Base-by-base conservation (phyloP, 1,140 invertebrate species). In the Drosophila lini region DNA sequence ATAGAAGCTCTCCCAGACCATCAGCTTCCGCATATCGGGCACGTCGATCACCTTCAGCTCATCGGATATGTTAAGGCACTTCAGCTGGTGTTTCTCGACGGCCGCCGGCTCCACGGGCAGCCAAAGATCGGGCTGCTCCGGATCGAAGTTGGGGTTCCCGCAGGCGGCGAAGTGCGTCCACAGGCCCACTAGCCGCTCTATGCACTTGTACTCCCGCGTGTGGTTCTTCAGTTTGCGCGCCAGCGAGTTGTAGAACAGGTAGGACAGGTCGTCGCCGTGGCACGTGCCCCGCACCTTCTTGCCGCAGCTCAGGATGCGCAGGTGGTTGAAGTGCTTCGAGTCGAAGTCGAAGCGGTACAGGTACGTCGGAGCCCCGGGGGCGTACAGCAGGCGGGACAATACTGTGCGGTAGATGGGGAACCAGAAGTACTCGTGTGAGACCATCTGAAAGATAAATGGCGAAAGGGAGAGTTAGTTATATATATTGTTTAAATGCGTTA, bases 241-340 rank as follows among this genome's bases (percentile, higher is more conserved):
- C 48, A 94, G 77, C 44, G 85, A 88, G 47, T 93, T 94, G 75
- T 93, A 93, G 77, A 95, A 96, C 22, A 95, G 76, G 90, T 95
- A 95, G 50, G 94, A 95, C 7, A 95, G 59, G 69, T 96, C 95
- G 62, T 96, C 95, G 3, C 93, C 94, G 78, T 96, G 95, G 76
- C 93, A 94, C 3, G 94, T 93, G 75, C 91, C 91, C 1, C 91
- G 89, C 36, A 91, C 86, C 57, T 91, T 91, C 58, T 90, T 92
- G 60, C 91, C 91, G 57, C 91, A 92, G 55, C 91, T 92, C 53
- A 93, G 92, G 57, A 93, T 81, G 45, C 91, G 81, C 56, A 88
- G 74, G 62, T 92, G 88, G 61, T 92, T 92, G 42, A 91, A 91
- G 60, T 88, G 79, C 74, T 91, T 90, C 31, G 92, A 91, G 52